Evolutionary conservation across 2,888 invertebrate genomes (phyloP).

Genomic region (Pseudeuparius sepicola): DNA sequence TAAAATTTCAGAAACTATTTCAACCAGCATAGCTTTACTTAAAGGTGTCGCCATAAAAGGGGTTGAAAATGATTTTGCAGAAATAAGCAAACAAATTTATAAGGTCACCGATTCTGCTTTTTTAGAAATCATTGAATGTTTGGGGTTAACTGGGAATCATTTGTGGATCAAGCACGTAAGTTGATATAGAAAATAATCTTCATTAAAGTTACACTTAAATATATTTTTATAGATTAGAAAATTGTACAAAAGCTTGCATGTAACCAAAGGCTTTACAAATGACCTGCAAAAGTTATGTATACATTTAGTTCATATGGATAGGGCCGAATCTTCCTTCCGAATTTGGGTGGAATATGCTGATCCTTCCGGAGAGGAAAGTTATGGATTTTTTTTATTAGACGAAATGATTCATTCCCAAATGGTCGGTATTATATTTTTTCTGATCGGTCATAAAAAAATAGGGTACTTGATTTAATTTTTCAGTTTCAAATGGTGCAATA

Average conservation of each 20-base stretch:
- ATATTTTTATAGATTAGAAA: slow-evolving; percentile 23
- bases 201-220: no score
- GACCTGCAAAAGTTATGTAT: slow-evolving; percentile 39
- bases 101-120: slow-evolving; percentile 34
- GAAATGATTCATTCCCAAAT: slow-evolving; percentile 48
- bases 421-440: no score
- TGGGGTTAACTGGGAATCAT: slow-evolving; percentile 27
- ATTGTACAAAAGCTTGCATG: slow-evolving; percentile 15
- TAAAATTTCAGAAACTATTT: slow-evolving; percentile 40
- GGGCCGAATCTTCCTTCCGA: slow-evolving; percentile 41
- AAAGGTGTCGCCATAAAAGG: slow-evolving; percentile 44
- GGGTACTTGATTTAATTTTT: no score
- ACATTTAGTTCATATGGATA: slow-evolving; percentile 43
- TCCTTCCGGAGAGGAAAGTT: slow-evolving; percentile 44
- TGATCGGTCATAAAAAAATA: no score
- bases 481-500: no score
- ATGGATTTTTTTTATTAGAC: slow-evolving; percentile 46
- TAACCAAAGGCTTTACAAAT: slow-evolving; percentile 22
- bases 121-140: slow-evolving; percentile 41
- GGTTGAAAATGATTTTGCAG: slow-evolving; percentile 34
- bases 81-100: slow-evolving; percentile 34
- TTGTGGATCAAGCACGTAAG: no score
- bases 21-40: slow-evolving; percentile 44
- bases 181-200: no score
- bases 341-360: slow-evolving; percentile 40